Evolutionary conservation across 2,113 vertebrate species (phyloP), one percentile per base, ranked within the genome.

Genomic region (Triplophysa rosa): DNA sequence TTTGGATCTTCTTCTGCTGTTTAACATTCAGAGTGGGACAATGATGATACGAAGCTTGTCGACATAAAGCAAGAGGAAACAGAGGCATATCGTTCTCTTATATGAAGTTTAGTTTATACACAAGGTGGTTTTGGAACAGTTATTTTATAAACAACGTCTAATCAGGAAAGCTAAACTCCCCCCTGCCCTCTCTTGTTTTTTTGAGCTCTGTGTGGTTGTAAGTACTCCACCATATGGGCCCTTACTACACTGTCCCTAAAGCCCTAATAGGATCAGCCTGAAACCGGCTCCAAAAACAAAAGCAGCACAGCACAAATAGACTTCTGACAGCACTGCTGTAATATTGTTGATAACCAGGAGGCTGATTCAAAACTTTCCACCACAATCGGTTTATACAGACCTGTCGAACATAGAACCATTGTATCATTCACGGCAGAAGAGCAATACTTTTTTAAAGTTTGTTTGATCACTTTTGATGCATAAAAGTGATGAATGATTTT

Each of bases 141-240:
- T 74, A 3, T 59, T 63, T 47, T 21, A 11, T 58, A 21, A 58
- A 58, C 2, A 29, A 29, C 17, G 14, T 26, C 23, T 47, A 45
- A 62, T 74, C 58, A 63, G 58, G 19, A 63, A 74, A 49, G 12
- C 23, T 61, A 56, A 52, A 59, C 63, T 42, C 24, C 8, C 26
- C 33, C 14, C 21, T 29, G 33, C 33, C 40, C 14, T 45, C 40
- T 29, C 19, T 29, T 9, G 16, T 33, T 23, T 10, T 49, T 83
- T 29, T 84, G 71, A 70, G 33, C 49, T 81, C 62, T 52, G 17
- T 76, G 45, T 77, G 82, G 45, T 80, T 2, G n/a, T 87, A 84
- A 92, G 84, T 82, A 78, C 80, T 86, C 85, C 83, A 87, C 84
- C 90, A 91, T 90, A 87, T 90, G 89, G 80, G 74, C 78, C 80